Evolutionary conservation across 2,113 vertebrate genomes (phyloP).

Genomic region (Seriola quinqueradiata): DNA sequence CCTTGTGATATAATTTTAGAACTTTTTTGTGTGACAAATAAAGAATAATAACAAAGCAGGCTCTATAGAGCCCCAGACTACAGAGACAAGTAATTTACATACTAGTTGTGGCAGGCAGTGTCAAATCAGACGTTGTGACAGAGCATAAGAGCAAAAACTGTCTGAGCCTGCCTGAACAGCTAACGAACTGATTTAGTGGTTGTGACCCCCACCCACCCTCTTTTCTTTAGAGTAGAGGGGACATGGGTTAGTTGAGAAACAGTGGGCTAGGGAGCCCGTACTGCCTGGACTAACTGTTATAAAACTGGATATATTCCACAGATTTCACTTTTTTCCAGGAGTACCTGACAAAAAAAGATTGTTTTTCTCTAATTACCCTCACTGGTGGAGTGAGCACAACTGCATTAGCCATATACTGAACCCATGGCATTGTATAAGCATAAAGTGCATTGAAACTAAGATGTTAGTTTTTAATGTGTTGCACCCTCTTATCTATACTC

Average conservation of each 20-base stretch:
- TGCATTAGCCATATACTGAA: slow-evolving; percentile 14
- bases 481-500: slow-evolving; percentile 21
- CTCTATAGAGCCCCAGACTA: background rate
- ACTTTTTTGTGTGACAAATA: slow-evolving; percentile 13
- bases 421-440: background rate
- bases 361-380: background rate
- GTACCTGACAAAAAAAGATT: slow-evolving; percentile 63
- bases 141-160: background rate
- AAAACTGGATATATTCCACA: slow-evolving; percentile 69
- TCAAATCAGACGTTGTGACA: slow-evolving; percentile 7
- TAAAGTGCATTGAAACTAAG: background rate
- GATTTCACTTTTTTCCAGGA: slow-evolving; percentile 79
- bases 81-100: slow-evolving; percentile 7
- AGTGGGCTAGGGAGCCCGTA: slow-evolving; percentile 77
- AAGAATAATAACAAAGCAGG: slow-evolving; percentile 4
- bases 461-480: slow-evolving; percentile 34
- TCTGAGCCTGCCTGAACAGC: background rate
- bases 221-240: background rate
- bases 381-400: background rate
- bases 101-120: background rate
- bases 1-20: slow-evolving; percentile 15
- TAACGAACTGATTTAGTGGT: background rate
- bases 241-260: slow-evolving; percentile 63
- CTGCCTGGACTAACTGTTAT: slow-evolving; percentile 79
- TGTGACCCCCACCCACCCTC: background rate